Conservation (phyloP, 2,797 vertebrate genomes). For the Apogon hyalosoma region DNA sequence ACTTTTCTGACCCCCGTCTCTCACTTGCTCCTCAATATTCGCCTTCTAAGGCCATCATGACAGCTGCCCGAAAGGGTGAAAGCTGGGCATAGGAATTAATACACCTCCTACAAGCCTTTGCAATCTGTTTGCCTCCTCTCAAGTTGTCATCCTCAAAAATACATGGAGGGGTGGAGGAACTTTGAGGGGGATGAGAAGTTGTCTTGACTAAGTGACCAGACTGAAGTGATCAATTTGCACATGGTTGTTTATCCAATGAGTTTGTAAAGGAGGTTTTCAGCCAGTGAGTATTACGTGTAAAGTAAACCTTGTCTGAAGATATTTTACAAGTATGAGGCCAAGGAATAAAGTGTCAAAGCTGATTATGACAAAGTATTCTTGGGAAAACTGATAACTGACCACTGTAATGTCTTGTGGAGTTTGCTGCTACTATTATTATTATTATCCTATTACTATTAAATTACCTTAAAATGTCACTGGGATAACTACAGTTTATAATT, state of each 20-base stretch:
- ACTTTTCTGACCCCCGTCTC: constrained; percentile 70
- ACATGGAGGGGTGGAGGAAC: constrained; percentile 43
- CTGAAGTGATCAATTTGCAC: constrained; percentile 10
- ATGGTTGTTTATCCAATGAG: constrained; percentile 16
- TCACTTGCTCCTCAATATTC: constrained; percentile 82
- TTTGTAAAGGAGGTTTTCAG: constrained; percentile 8
- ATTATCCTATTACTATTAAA: constrained; percentile 8
- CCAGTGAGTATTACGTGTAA: constrained; percentile 6
- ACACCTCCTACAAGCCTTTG: constrained; percentile 69
- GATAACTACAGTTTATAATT: not conserved
- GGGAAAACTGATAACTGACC: too few species aligned
- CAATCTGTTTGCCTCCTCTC: constrained; percentile 68
- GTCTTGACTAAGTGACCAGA: constrained; percentile 54
- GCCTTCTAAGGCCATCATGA: constrained; percentile 87
- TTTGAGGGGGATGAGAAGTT: constrained; percentile 21
- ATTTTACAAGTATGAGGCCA: too few species aligned
- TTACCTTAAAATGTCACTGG: constrained; percentile 16
- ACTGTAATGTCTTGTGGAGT: not conserved
- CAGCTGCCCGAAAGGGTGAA: constrained; percentile 79
- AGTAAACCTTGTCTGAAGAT: constrained; percentile 7
- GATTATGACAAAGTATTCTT: too few species aligned
- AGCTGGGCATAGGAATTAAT: constrained; percentile 76
- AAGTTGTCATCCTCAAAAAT: constrained; percentile 75
- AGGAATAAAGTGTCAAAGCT: too few species aligned
- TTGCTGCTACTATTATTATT: constrained; percentile 3